A percentile compares a stretch with the other conserved stretches of the same genome.
Conservation (phyloP, 1,140 invertebrate genomes). For the Mercenaria mercenaria region DNA sequence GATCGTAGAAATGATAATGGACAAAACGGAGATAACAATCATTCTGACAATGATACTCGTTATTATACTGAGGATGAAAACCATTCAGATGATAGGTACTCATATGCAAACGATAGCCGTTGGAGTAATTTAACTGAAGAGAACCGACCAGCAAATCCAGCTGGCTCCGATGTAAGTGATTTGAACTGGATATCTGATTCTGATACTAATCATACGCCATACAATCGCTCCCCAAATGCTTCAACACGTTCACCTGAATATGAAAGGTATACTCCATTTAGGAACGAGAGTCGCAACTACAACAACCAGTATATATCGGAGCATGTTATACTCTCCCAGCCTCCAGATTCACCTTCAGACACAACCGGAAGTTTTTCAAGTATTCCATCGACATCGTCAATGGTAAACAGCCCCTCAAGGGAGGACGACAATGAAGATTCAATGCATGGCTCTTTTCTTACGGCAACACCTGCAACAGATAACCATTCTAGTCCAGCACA, state of each 20-base stretch:
- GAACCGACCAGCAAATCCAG: background rate
- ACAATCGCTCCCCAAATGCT: background rate
- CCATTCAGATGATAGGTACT: background rate
- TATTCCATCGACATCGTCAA: constrained; percentile 39
- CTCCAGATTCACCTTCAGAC: constrained; percentile 55
- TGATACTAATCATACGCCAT: background rate
- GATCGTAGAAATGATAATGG: background rate
- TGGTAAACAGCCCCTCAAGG: background rate
- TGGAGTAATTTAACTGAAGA: background rate
- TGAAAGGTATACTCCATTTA: constrained; percentile 11
- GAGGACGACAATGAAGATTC: background rate
- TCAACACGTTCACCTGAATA: background rate
- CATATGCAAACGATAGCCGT: background rate
- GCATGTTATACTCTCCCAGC: constrained; percentile 53
- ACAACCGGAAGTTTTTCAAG: constrained; percentile 39
- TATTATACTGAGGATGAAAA: background rate
- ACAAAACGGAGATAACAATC: background rate
- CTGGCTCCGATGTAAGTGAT: background rate
- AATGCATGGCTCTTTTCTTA: background rate
- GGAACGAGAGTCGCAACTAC: background rate
- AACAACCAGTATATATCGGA: background rate
- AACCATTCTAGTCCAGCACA: background rate
- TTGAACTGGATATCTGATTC: background rate
- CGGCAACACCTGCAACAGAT: background rate
- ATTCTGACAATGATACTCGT: background rate